Evolutionary conservation across 2,888 invertebrate species (phyloP).

Genomic region (Keiferia lycopersicella): DNA sequence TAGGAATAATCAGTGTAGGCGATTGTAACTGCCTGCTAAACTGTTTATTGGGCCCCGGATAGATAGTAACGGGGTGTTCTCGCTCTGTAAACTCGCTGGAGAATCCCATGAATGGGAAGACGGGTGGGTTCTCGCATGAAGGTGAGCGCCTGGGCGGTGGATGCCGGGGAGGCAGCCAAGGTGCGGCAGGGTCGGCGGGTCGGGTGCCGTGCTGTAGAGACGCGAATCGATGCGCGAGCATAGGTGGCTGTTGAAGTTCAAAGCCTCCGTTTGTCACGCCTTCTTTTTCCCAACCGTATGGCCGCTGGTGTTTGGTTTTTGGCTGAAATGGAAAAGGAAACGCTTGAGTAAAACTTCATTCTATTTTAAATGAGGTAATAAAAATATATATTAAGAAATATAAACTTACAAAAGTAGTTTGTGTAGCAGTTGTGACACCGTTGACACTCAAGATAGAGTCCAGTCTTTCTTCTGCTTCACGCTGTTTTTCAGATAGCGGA

Average conservation of each 20-base stretch:
- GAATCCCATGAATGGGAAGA: constrained; percentile 77
- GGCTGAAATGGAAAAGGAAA: constrained; percentile 77
- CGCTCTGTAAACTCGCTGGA: constrained; percentile 75
- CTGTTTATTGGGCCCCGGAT: constrained; percentile 80
- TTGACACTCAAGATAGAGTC: constrained; percentile 75
- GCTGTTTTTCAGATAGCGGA: constrained; percentile 65
- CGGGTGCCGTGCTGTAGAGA: constrained; percentile 84
- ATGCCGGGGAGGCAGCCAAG: constrained; percentile 73
- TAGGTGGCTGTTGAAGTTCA: constrained; percentile 80
- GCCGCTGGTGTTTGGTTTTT: constrained; percentile 88
- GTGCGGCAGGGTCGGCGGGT: constrained; percentile 60
- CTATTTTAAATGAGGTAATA: too few species aligned
- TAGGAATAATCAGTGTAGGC: constrained; percentile 66
- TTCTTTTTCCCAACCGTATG: constrained; percentile 87
- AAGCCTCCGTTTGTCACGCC: constrained; percentile 58
- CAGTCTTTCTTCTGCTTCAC: constrained; percentile 65
- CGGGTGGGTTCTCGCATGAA: constrained; percentile 68
- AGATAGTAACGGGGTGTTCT: constrained; percentile 85
- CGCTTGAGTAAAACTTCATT: neutral
- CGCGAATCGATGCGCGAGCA: constrained; percentile 84
- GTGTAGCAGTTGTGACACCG: constrained; percentile 85
- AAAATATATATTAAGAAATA: constrained; percentile 4
- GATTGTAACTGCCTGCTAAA: constrained; percentile 65
- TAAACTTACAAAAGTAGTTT: constrained; percentile 88
- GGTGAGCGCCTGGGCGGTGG: constrained; percentile 62